phyloP scores from a whole-genome alignment of 1,140 invertebrate genomes.

The Drosophila orena region DNA sequence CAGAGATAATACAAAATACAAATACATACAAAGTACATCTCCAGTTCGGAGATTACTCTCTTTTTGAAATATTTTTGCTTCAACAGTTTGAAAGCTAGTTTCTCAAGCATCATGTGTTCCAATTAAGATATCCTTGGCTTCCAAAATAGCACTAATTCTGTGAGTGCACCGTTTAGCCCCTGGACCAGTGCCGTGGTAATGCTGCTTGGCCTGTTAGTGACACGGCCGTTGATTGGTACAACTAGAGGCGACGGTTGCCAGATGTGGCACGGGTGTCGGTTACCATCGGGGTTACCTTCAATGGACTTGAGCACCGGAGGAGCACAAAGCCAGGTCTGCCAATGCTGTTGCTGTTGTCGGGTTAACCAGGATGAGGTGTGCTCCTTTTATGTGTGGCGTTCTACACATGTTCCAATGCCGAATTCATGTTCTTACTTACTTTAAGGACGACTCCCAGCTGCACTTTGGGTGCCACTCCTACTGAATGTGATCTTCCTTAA shows the following conservation, averaged over 20 bases:
- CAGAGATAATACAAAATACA: no score
- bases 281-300: constrained; percentile 14
- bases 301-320: neutral
- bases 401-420: constrained; percentile 42
- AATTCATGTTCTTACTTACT: constrained; percentile 13
- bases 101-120: no score
- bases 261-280: constrained; percentile 34
- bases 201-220: constrained; percentile 57
- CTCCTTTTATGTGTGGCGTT: constrained; percentile 14
- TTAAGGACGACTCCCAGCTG: neutral
- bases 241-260: constrained; percentile 31
- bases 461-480: neutral
- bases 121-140: no score
- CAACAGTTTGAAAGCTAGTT: no score
- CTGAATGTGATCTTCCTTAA: no score
- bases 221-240: constrained; percentile 67
- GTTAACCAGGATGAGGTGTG: constrained; percentile 23
- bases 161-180: constrained; percentile 55
- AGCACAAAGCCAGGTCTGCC: constrained; percentile 20
- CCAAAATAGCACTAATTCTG: neutral
- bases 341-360: constrained; percentile 20
- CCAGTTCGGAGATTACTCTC: no score
- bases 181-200: constrained; percentile 28
- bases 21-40: no score
- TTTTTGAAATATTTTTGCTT: no score